Conservation (phyloP, 2,113 vertebrate species). For the Cyanocitta stelleri region DNA sequence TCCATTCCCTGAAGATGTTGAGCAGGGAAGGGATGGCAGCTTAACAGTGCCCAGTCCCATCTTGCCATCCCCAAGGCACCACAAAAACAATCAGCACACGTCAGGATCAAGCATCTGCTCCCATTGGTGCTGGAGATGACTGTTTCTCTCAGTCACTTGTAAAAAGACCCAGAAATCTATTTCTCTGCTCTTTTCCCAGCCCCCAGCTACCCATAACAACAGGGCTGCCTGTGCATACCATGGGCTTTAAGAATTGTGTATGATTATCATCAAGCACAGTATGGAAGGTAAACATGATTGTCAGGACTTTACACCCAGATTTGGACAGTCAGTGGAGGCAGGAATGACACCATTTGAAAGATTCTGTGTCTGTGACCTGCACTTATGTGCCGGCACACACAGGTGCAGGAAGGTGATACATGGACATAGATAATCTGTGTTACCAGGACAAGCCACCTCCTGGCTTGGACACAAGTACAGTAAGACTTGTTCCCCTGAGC, state of each 20-base stretch:
- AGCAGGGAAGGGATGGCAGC: background rate
- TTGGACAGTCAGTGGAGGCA: background rate
- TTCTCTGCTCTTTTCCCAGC: background rate
- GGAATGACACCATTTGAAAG: background rate
- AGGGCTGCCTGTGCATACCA: background rate
- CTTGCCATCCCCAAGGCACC: background rate
- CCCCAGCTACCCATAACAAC: background rate
- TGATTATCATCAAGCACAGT: background rate
- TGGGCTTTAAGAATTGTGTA: background rate
- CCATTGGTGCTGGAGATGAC: background rate
- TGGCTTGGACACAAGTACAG: background rate
- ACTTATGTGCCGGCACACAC: background rate
- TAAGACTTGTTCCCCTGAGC: background rate
- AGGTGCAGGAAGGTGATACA: no score
- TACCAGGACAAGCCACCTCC: background rate
- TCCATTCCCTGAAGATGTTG: background rate
- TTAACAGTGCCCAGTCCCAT: background rate
- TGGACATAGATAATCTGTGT: background rate
- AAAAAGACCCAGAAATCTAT: background rate
- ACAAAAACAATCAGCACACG: background rate
- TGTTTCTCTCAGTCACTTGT: background rate
- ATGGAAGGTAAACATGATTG: background rate
- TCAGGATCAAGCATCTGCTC: background rate
- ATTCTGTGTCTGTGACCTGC: background rate
- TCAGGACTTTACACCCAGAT: background rate